Conservation (phyloP, 2,797 vertebrate species). For the Perodicticus potto region DNA sequence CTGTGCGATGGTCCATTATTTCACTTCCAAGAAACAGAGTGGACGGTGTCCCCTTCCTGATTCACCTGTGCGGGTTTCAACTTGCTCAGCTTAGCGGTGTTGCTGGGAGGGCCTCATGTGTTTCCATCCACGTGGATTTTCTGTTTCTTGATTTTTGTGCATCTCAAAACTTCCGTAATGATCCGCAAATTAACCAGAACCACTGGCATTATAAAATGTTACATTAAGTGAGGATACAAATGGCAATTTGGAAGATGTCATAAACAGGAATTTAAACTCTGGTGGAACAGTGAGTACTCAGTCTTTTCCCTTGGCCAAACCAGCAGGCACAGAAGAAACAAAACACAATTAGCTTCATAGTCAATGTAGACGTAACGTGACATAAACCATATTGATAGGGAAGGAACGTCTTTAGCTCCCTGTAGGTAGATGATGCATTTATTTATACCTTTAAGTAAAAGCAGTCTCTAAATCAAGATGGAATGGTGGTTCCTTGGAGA, state of each 20-base stretch:
- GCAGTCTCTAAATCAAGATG: constrained; percentile 49
- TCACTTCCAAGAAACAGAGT: too few relatives aligned
- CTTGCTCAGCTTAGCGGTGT: too few relatives aligned
- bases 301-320: constrained; percentile 73
- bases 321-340: constrained; percentile 80
- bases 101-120: too few relatives aligned
- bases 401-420: constrained; percentile 78
- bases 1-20: too few relatives aligned
- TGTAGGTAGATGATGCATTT: constrained; percentile 62
- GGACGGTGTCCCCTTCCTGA: too few relatives aligned
- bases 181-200: constrained; percentile 84
- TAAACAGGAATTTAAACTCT: constrained; percentile 86
- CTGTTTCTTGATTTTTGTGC: too few relatives aligned
- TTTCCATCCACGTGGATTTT: too few relatives aligned
- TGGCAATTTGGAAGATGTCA: constrained; percentile 84
- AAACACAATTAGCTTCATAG: constrained; percentile 79
- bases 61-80: too few relatives aligned
- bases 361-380: constrained; percentile 75
- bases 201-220: constrained; percentile 86
- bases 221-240: constrained; percentile 85
- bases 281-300: constrained; percentile 67
- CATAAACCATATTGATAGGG: constrained; percentile 71
- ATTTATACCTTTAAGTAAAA: constrained; percentile 78
- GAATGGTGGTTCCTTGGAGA: constrained; percentile 61
- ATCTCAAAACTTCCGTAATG: too few relatives aligned